A percentile compares a stretch with the other conserved stretches of the same genome.
These are phyloP conservation scores for Leptoclinus maculatus DNA, from an alignment of 2,797 vertebrate species.

Conservation along the genomic window DNA sequence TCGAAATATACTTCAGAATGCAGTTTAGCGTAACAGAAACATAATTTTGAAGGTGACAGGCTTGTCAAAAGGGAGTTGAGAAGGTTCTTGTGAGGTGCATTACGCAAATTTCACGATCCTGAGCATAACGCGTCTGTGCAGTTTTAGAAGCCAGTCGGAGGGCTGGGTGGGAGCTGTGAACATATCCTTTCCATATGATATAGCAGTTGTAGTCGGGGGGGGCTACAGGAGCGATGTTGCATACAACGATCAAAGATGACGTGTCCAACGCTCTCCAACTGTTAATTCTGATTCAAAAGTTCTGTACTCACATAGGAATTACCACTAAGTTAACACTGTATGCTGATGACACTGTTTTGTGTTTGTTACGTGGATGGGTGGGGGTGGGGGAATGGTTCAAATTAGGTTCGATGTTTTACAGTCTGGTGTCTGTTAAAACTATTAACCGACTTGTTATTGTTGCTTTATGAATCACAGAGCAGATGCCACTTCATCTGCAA, in stretches of 20 bases:
- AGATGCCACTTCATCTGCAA: conserved; percentile 79
- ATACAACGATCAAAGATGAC: conserved; percentile 36
- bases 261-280: conserved; percentile 42
- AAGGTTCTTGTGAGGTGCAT: conserved; percentile 27
- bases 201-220: conserved; percentile 25
- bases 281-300: conserved; percentile 50
- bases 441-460: conserved; percentile 71
- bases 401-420: conserved; percentile 70
- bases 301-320: conserved; percentile 55
- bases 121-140: conserved; percentile 21
- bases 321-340: conserved; percentile 77
- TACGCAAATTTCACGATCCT: conserved; percentile 27
- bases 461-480: conserved; percentile 79
- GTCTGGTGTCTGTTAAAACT: conserved; percentile 71
- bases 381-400: conserved; percentile 51
- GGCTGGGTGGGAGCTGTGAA: conserved; percentile 20
- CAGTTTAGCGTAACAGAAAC: not conserved
- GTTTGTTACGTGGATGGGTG: conserved; percentile 65
- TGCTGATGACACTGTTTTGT: conserved; percentile 75
- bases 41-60: not conserved
- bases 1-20: not conserved
- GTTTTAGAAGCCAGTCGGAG: conserved; percentile 25
- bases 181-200: conserved; percentile 30
- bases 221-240: conserved; percentile 23
- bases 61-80: conserved; percentile 24